Conservation (phyloP, 2,888 invertebrate species). For the Mesochorus sp. region DNA sequence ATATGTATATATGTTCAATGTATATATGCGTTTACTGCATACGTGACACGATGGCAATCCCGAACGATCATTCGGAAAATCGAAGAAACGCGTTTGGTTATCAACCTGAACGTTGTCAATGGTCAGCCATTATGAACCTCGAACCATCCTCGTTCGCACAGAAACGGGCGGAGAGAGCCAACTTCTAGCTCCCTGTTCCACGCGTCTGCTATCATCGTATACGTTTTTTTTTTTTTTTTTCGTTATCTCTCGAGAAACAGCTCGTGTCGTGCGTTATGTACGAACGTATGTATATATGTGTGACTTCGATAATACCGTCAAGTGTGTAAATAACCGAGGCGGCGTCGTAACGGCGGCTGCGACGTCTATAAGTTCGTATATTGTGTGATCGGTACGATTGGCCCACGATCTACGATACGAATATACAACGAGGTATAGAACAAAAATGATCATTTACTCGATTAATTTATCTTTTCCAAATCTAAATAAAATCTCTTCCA, state of each 20-base stretch:
- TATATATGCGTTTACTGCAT: not conserved
- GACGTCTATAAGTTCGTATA: slow-evolving; percentile 19
- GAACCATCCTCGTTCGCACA: slow-evolving; percentile 5
- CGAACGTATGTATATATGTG: slow-evolving; percentile 4
- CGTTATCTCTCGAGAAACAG: slow-evolving; percentile 50
- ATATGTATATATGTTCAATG: not conserved
- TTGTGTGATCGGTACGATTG: slow-evolving; percentile 34
- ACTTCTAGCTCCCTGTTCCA: slow-evolving; percentile 42
- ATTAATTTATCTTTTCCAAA: too few relatives aligned
- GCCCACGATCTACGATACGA: not conserved
- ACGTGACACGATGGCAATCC: slow-evolving; percentile 19
- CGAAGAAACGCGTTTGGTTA: slow-evolving; percentile 46
- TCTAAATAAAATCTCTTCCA: too few relatives aligned
- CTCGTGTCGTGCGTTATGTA: slow-evolving; percentile 7
- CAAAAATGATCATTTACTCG: too few relatives aligned
- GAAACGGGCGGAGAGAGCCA: not conserved
- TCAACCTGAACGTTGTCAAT: slow-evolving; percentile 58
- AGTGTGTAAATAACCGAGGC: slow-evolving; percentile 56
- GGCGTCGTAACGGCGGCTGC: slow-evolving; percentile 54
- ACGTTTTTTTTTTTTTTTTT: slow-evolving; percentile 7
- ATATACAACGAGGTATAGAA: not conserved
- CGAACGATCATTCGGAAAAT: slow-evolving; percentile 49
- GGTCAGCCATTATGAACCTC: slow-evolving; percentile 61
- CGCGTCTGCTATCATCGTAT: slow-evolving; percentile 28
- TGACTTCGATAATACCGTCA: slow-evolving; percentile 52